Evolutionary conservation across 2,797 vertebrate species (phyloP), one percentile per base, ranked within the genome.

Genomic region (Dromococcyx pavoninus): DNA sequence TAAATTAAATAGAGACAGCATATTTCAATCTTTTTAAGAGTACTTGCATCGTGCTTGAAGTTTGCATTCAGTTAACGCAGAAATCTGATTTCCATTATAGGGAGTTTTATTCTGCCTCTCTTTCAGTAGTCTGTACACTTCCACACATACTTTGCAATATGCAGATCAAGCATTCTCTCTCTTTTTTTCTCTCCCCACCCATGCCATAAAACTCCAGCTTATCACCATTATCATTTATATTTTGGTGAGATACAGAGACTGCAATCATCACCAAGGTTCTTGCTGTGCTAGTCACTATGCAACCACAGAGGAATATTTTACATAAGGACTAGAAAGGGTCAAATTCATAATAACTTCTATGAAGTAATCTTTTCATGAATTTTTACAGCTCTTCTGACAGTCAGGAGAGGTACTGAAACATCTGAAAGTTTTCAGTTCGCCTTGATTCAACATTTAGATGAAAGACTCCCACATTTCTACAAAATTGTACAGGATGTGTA

Each of bases 301-400:
- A 69, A 13, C 21, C 28, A 33, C 7, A 13, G 13, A 53, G 33
- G 24, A 85, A 71, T 25, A 37, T 18, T 46, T 86, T 27, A 46
- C 35, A 15, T 28, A 54, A 74, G 9, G 12, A 65, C 60, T 23
- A 48, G 41, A 72, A 37, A 0, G 23, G 23, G 17, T 73, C 64
- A 41, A 57, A 88, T 8, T 53, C 33, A 32, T 32, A 75, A 35
- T 43, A 65, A 39, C 33, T 43, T 1, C 50, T 48, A 56, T 11
- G 5, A 39, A 67, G 12, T 17, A 71, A 43, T 17, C 66, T 27
- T n/a, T 22, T 90, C 30, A 37, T 58, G 15, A 83, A 17, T 60
- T 83, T 86, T 88, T 37, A 69, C 37, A 56, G 11, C 14, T 81
- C 24, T 86, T 77, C 56, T 77, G n/a, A 80, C 76, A 74, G n/a